phyloP scores from a whole-genome alignment of 2,113 vertebrate genomes.

The Leucoraja erinaceus region DNA sequence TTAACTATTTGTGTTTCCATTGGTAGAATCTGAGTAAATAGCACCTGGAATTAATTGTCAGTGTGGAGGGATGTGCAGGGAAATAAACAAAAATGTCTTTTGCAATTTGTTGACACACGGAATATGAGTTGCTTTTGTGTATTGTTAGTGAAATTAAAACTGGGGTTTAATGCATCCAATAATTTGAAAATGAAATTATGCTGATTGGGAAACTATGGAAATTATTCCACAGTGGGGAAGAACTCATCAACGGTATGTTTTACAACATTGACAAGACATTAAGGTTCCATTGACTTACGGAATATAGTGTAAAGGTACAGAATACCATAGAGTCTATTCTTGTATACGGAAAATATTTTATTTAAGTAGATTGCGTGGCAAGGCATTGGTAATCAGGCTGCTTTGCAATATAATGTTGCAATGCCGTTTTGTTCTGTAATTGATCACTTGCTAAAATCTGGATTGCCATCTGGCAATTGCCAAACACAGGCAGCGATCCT shows the following conservation, averaged over 20 bases:
- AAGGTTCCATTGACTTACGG: neutral
- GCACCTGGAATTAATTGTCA: constrained; percentile 44
- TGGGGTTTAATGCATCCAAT: neutral
- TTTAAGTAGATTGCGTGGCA: neutral
- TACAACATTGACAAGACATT: neutral
- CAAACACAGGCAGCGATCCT: constrained; percentile 3
- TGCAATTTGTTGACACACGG: neutral
- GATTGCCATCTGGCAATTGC: neutral
- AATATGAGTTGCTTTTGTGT: neutral
- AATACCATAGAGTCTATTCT: neutral
- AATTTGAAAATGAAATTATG: neutral
- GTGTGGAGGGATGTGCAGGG: constrained; percentile 18
- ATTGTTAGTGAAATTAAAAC: neutral
- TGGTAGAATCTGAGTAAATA: constrained; percentile 38
- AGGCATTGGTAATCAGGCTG: neutral
- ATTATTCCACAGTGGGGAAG: neutral
- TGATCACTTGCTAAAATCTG: neutral
- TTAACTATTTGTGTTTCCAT: constrained; percentile 41
- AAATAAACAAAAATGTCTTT: too few species aligned
- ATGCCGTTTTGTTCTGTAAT: neutral
- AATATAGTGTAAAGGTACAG: too few species aligned
- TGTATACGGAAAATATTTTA: neutral
- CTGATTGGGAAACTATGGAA: neutral
- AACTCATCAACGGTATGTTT: neutral
- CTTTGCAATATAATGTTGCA: neutral